Conservation (phyloP, 2,797 vertebrate species). For the Echeneis naucrates region DNA sequence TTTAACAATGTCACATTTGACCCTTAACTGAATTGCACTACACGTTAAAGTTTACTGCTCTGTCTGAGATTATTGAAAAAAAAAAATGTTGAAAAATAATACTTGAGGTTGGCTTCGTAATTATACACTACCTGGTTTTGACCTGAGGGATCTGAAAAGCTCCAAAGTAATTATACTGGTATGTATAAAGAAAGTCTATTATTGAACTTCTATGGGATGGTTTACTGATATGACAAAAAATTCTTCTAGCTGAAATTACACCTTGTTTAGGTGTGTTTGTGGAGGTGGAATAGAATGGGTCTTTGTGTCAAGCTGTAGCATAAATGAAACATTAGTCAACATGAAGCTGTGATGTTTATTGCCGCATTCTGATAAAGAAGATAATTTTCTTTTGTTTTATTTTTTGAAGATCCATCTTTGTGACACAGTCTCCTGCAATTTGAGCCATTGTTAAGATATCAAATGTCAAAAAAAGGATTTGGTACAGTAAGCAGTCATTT, state of each 20-base stretch:
- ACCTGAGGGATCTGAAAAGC: conserved; percentile 26
- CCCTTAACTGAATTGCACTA: background rate
- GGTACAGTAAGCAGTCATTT: background rate
- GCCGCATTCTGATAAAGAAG: background rate
- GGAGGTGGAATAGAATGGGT: background rate
- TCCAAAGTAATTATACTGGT: conserved; percentile 43
- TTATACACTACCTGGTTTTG: conserved; percentile 25
- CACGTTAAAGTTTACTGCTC: background rate
- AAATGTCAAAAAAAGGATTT: background rate
- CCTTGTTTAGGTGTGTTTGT: conserved; percentile 7
- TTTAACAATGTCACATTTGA: conserved; percentile 1
- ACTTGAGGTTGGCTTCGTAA: conserved; percentile 37
- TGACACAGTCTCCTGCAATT: background rate
- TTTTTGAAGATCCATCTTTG: background rate
- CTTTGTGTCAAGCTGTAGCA: conserved; percentile 21
- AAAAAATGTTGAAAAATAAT: background rate
- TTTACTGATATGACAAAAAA: conserved; percentile 25
- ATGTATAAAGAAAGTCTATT: conserved; percentile 6
- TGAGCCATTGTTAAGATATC: background rate
- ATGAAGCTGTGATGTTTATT: background rate
- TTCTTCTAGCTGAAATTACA: conserved; percentile 20
- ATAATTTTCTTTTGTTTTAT: background rate
- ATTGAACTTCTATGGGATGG: conserved; percentile 10
- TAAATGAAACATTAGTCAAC: background rate
- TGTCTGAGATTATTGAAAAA: background rate